Evolutionary conservation across 2,888 invertebrate species (phyloP), one percentile per base, ranked within the genome.

Genomic region (Mimumesa dahlbomi): DNA sequence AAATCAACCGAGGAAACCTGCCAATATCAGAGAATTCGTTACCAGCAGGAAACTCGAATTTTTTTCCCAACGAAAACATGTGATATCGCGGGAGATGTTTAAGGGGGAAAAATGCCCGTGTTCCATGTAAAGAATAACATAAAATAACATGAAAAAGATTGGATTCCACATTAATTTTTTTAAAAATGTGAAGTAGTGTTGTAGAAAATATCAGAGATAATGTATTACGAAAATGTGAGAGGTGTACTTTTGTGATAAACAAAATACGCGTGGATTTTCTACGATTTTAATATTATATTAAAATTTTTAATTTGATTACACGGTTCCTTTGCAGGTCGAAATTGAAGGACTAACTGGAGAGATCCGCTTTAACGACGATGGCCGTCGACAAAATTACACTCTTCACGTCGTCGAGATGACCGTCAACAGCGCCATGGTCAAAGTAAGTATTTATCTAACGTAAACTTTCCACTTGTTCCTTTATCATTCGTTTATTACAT

Each of bases 331-430:
- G 82, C 91, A 97, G 97, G 96, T 96, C 74, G 96, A 97, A 90
- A 93, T 96, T 79, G 96, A 96, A 90, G 97, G 97, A 9, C 91
- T 97, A 64, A 97, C 97, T 1, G 97, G 97, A 54, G 96, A 96
- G 88, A 95, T 97, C 82, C 94, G 95, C 53, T 97, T 97, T 90
- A 96, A 95, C 87, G 96, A 97, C 82, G 95, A 96, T 85, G 97
- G 97, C 11, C 93, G 95, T 82, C 92, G 97, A 54, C 94, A 95
- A 87, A 97, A 97, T 91, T 97, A 96, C 88, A 95, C 96, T 0
- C 91, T 97, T 74, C 95, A 97, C 87, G 95, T 97, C 67, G 95
- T 98, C 52, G 96, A 97, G 90, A 96, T 98, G 96, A 97, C 97
- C 2, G 95, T 97, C 61, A 96, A 97, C 85, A 96, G 97, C 85